Conservation (phyloP, 2,113 vertebrate genomes). For the Phyllopteryx taeniolatus region DNA sequence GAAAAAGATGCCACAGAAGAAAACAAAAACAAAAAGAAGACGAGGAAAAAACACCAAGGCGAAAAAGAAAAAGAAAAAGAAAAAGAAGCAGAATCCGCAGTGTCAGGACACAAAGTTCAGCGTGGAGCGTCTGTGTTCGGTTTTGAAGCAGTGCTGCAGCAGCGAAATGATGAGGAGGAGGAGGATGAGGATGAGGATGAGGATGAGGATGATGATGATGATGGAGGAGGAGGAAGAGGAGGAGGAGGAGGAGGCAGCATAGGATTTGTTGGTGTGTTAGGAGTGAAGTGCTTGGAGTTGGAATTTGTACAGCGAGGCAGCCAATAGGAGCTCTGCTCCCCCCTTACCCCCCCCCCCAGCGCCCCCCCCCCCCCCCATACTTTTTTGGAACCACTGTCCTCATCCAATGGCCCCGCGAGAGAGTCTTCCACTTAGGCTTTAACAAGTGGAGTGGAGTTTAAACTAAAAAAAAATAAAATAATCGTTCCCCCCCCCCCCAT, state of each 20-base stretch:
- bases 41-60: conserved; percentile 10
- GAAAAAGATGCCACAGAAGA: conserved; percentile 18
- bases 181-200: not conserved
- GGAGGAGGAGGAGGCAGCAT: conserved; percentile 53
- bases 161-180: conserved; percentile 29
- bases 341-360: too few species aligned
- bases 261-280: conserved; percentile 71
- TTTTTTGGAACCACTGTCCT: conserved; percentile 3
- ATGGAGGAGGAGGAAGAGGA: not conserved
- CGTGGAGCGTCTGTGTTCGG: conserved; percentile 43
- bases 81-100: conserved; percentile 29
- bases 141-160: conserved; percentile 47
- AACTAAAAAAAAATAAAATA: conserved; percentile 63
- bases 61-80: not conserved
- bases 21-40: not conserved
- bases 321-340: conserved; percentile 72
- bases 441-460: conserved; percentile 1
- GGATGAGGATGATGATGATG: not conserved
- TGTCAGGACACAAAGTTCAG: conserved; percentile 37
- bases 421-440: not conserved
- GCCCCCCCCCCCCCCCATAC: not conserved
- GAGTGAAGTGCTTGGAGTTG: conserved; percentile 71
- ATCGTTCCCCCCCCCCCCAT: too few species aligned
- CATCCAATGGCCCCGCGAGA: conserved; percentile 36
- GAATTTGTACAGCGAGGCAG: conserved; percentile 75